A percentile compares a stretch with the other conserved stretches of the same genome.
Evolutionary conservation across 2,888 invertebrate genomes (phyloP).

Genomic region (Eupithecia tripunctaria): DNA sequence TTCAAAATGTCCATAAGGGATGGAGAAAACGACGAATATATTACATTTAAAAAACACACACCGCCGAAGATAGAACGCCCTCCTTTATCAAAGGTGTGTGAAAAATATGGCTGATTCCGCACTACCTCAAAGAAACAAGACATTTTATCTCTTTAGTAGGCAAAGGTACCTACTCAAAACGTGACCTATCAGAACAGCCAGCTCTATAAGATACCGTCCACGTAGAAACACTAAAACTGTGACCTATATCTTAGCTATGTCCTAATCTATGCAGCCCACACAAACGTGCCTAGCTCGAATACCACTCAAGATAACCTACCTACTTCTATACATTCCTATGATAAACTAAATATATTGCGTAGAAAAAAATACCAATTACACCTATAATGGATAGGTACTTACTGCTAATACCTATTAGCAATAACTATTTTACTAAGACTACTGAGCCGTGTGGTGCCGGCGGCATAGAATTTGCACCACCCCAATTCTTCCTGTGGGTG

Average conservation of each 20-base stretch:
- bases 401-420: too few species aligned
- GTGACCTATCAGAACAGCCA: conserved; percentile 19
- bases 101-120: background rate
- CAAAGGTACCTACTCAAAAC: conserved; percentile 24
- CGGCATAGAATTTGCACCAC: too few species aligned
- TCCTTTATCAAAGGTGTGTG: too few species aligned
- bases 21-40: too few species aligned
- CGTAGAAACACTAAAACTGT: conserved; percentile 52
- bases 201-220: conserved; percentile 38
- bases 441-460: too few species aligned
- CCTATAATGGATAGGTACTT: background rate
- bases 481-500: too few species aligned
- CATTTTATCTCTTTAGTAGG: background rate
- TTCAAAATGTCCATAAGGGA: too few species aligned
- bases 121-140: background rate
- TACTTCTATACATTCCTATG: conserved; percentile 14
- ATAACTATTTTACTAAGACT: too few species aligned
- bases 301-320: conserved; percentile 38
- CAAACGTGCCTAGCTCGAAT: conserved; percentile 53
- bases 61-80: background rate
- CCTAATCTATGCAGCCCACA: conserved; percentile 67
- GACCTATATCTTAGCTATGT: conserved; percentile 59
- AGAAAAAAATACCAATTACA: background rate
- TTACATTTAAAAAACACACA: too few species aligned
- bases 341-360: conserved; percentile 3